phyloP scores from a whole-genome alignment of 2,113 vertebrate genomes.

The Albula glossodonta region DNA sequence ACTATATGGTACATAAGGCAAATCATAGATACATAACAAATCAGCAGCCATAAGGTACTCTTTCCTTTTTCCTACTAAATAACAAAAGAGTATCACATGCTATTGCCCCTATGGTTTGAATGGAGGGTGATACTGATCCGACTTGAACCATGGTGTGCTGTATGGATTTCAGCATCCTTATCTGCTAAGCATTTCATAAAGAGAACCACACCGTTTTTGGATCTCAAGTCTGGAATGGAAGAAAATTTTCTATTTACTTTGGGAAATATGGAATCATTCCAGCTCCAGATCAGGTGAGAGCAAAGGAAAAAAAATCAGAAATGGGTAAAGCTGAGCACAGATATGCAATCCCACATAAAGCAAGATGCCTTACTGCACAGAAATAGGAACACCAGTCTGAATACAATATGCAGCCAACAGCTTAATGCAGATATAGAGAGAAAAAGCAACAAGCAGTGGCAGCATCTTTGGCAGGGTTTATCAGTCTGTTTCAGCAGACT shows the following conservation, averaged over 20 bases:
- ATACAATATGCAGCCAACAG: neutral
- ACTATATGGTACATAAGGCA: neutral
- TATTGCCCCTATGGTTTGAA: neutral
- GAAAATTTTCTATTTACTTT: neutral
- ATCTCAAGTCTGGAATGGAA: neutral
- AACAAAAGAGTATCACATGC: neutral
- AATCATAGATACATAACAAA: slow-evolving; percentile 1
- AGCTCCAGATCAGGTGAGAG: neutral
- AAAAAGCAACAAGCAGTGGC: too few species aligned
- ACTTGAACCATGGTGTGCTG: neutral
- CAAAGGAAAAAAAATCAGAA: neutral
- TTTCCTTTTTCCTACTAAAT: neutral
- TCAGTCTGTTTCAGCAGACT: slow-evolving; percentile 1
- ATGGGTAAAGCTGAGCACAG: neutral
- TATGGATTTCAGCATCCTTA: neutral
- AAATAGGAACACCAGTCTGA: neutral
- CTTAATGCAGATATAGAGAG: neutral
- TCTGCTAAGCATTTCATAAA: neutral
- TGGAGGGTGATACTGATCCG: neutral
- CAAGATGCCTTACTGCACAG: neutral
- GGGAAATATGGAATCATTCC: neutral
- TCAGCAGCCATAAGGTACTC: neutral
- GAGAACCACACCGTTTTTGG: neutral
- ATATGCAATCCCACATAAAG: neutral
- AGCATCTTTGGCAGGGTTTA: neutral